A percentile compares a stretch with the other conserved stretches of the same genome.
These are phyloP conservation scores for Atta colombica DNA, from an alignment of 1,140 invertebrate species.

Conservation along the genomic window DNA sequence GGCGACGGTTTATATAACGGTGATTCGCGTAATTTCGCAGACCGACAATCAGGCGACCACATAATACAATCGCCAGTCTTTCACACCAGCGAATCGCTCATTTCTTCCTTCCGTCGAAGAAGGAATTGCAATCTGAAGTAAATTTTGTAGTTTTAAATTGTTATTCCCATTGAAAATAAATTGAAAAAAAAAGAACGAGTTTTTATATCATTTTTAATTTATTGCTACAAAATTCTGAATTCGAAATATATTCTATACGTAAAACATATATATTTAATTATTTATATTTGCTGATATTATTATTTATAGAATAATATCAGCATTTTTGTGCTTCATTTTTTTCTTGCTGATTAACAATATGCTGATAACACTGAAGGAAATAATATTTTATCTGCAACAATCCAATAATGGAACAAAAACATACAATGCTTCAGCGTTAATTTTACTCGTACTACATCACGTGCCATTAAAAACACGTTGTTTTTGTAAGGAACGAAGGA, in stretches of 20 bases:
- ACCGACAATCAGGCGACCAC: not conserved
- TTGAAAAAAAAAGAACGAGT: not conserved
- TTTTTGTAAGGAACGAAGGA: not conserved
- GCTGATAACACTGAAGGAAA: not conserved
- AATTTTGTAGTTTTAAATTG: not conserved
- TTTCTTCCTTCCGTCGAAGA: not conserved
- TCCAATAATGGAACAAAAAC: not conserved
- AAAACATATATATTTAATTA: not conserved
- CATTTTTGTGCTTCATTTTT: not conserved
- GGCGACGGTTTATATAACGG: conserved; percentile 36
- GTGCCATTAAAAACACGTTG: not conserved
- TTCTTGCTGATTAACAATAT: not conserved
- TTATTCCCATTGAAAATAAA: not conserved
- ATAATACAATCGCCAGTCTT: not conserved
- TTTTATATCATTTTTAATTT: not conserved
- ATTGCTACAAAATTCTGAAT: not conserved
- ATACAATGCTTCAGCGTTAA: not conserved
- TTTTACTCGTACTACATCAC: not conserved
- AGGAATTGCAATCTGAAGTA: not conserved
- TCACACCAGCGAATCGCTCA: not conserved
- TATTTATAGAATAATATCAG: not conserved
- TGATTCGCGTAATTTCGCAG: conserved; percentile 31
- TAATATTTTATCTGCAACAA: not conserved
- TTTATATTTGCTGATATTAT: too few species aligned
- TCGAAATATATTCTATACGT: not conserved